Percentiles rank a stretch among this genome's conserved stretches.
Evolutionary conservation across 2,797 vertebrate genomes (phyloP).

Genomic region (Pipistrellus nathusii): DNA sequence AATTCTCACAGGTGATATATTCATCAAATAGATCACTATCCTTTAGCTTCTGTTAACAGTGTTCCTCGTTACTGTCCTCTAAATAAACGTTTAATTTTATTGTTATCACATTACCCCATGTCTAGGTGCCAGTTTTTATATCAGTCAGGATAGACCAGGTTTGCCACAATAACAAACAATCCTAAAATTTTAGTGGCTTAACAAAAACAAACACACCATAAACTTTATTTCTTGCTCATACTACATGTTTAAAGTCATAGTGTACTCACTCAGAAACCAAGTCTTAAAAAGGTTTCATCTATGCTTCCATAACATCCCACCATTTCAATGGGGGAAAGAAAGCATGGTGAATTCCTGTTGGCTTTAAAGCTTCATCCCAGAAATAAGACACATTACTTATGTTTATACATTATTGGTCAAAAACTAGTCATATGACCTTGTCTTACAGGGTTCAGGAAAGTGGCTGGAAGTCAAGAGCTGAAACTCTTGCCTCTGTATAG

Average conservation of each 20-base stretch:
- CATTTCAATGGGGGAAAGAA: not conserved
- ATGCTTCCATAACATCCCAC: not conserved
- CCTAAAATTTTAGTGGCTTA: conserved; percentile 55
- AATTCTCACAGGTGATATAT: not conserved
- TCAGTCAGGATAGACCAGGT: conserved; percentile 9
- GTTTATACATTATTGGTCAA: conserved; percentile 6
- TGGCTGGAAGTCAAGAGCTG: not conserved
- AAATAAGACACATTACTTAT: not conserved
- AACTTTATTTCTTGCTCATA: conserved; percentile 7
- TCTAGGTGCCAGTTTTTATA: conserved; percentile 18
- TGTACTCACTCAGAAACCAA: not conserved
- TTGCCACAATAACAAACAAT: not conserved
- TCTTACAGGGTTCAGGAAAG: not conserved
- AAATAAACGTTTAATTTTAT: not conserved
- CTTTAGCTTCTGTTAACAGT: not conserved
- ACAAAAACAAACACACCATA: not conserved
- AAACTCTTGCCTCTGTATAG: not conserved
- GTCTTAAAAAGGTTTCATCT: conserved; percentile 20
- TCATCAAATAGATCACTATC: conserved; percentile 22
- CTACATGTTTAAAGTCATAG: not conserved
- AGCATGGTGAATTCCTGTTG: not conserved
- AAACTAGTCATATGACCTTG: not conserved
- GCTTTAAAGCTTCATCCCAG: conserved; percentile 27
- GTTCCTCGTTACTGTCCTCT: not conserved
- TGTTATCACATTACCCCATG: not conserved